phyloP scores from a whole-genome alignment of 2,888 invertebrate genomes.

The Macropis europaea region DNA sequence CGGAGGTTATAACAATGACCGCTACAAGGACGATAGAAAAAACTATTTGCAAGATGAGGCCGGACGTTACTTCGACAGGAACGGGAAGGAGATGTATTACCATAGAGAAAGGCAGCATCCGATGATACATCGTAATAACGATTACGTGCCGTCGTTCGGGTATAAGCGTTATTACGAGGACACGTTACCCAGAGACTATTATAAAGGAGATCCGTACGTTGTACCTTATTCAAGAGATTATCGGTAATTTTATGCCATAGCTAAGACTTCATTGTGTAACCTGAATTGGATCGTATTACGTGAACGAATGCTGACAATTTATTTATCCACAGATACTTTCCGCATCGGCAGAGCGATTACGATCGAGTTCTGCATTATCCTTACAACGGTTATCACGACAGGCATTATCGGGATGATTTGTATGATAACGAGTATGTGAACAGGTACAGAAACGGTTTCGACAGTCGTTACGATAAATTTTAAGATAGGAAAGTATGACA shows the following conservation, averaged over 20 bases:
- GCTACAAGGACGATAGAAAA: slow-evolving; percentile 80
- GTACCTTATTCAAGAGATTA: slow-evolving; percentile 9
- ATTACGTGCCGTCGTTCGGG: neutral
- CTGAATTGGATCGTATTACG: neutral
- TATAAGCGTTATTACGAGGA: slow-evolving; percentile 10
- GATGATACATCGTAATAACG: slow-evolving; percentile 1
- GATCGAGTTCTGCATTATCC: slow-evolving; percentile 50
- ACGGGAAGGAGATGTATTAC: slow-evolving; percentile 57
- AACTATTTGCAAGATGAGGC: slow-evolving; percentile 80
- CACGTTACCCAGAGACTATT: slow-evolving; percentile 5
- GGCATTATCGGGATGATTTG: slow-evolving; percentile 39
- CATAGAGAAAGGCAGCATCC: slow-evolving; percentile 13
- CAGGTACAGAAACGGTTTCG: slow-evolving; percentile 48
- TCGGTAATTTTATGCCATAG: slow-evolving; percentile 19
- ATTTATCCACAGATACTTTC: slow-evolving; percentile 52
- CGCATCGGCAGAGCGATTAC: slow-evolving; percentile 31
- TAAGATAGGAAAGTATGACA: neutral
- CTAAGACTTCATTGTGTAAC: neutral
- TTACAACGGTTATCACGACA: slow-evolving; percentile 33
- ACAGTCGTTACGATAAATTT: neutral
- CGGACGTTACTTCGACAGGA: slow-evolving; percentile 76
- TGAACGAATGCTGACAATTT: neutral
- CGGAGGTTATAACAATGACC: slow-evolving; percentile 80
- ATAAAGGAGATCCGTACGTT: slow-evolving; percentile 7
- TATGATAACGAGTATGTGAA: slow-evolving; percentile 40